A percentile compares a stretch with the other conserved stretches of the same genome.
phyloP scores from a whole-genome alignment of 2,797 vertebrate species.

The Bradypus variegatus region DNA sequence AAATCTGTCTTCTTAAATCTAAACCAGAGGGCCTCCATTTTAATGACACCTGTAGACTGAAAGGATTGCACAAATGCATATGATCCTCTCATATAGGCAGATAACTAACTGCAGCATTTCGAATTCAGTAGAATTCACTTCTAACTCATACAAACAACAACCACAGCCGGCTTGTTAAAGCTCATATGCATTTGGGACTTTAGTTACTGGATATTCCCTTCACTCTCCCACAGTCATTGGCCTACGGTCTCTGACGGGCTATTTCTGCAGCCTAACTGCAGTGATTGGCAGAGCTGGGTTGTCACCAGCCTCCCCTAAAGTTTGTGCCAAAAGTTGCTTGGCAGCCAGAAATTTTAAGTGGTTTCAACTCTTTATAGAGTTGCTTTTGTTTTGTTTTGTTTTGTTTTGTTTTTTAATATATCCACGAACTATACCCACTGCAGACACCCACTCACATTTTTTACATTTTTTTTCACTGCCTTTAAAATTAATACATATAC shows the following conservation, averaged over 20 bases:
- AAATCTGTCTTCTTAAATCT: neutral
- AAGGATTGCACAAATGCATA: neutral
- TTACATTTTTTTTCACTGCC: neutral
- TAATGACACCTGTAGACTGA: neutral
- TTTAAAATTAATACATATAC: neutral
- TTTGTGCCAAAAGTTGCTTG: neutral
- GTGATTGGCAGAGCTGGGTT: neutral
- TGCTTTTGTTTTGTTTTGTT: too few relatives aligned
- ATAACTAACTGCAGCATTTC: neutral
- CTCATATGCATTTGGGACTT: neutral
- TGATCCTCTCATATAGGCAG: neutral
- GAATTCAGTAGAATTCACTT: neutral
- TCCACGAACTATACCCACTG: neutral
- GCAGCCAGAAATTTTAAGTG: neutral
- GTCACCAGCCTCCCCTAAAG: neutral
- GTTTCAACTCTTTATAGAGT: neutral
- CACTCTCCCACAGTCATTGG: fast-evolving
- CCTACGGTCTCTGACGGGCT: neutral
- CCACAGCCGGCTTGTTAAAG: neutral
- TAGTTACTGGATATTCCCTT: neutral
- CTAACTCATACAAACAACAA: neutral
- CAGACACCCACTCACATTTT: neutral
- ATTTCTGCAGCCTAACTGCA: neutral
- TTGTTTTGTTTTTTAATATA: neutral
- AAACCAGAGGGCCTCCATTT: neutral